Conservation (phyloP, 2,888 invertebrate genomes). For the Creontiades dilutus region DNA sequence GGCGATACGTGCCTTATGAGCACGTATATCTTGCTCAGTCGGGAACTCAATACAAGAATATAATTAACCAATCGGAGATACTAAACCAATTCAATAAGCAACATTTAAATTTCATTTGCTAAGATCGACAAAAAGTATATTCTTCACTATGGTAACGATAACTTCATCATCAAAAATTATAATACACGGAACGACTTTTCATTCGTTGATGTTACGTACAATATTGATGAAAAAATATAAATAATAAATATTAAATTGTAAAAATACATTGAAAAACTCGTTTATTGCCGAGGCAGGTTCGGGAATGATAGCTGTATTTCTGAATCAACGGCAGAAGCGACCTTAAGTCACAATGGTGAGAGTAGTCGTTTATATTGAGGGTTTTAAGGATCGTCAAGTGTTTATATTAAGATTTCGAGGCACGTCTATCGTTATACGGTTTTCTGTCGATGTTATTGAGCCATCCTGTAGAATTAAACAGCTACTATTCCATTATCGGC, state of each 20-base stretch:
- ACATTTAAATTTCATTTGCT: background rate
- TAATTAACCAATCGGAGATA: background rate
- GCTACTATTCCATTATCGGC: background rate
- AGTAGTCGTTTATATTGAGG: background rate
- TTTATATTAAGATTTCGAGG: constrained; percentile 1
- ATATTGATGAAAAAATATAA: constrained; percentile 64
- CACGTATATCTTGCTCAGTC: background rate
- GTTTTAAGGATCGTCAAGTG: background rate
- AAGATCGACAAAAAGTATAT: constrained; percentile 25
- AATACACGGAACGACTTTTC: constrained; percentile 26
- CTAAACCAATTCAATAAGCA: background rate
- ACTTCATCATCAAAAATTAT: constrained; percentile 31
- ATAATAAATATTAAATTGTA: constrained; percentile 64
- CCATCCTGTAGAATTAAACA: background rate
- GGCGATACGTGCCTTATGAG: background rate
- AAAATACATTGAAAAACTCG: constrained; percentile 21
- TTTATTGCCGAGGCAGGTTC: background rate
- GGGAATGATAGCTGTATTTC: constrained; percentile 48
- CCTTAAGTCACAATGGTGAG: background rate
- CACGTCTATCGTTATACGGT: constrained; percentile 54
- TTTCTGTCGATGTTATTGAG: constrained; percentile 49
- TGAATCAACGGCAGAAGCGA: background rate
- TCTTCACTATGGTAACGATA: constrained; percentile 58
- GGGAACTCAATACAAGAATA: background rate
- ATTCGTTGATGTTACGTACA: constrained; percentile 54